These are phyloP conservation scores for Hydraecia micacea DNA, from an alignment of 2,888 invertebrate genomes.

Conservation along the genomic window DNA sequence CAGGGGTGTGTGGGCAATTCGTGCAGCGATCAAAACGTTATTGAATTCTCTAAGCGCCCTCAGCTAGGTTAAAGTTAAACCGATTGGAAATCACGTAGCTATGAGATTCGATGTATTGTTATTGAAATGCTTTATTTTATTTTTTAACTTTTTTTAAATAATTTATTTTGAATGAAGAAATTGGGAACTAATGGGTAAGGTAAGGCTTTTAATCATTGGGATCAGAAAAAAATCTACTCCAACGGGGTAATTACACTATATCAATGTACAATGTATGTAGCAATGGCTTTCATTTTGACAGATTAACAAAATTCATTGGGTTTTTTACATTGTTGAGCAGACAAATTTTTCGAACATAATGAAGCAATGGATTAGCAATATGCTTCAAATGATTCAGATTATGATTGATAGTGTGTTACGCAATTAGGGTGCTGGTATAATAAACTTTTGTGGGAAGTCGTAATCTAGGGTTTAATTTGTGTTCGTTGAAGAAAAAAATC, in stretches of 20 bases:
- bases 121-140: slow-evolving; percentile 16
- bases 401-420: too few relatives aligned
- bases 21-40: slow-evolving; percentile 74
- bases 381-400: too few relatives aligned
- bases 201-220: slow-evolving; percentile 8
- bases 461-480: neutral
- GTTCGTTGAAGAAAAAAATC: neutral
- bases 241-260: neutral
- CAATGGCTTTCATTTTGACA: too few relatives aligned
- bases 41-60: slow-evolving; percentile 75
- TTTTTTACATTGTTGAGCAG: too few relatives aligned
- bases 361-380: too few relatives aligned
- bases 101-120: slow-evolving; percentile 36
- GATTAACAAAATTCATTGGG: too few relatives aligned
- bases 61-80: slow-evolving; percentile 75
- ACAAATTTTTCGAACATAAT: too few relatives aligned
- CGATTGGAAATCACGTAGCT: slow-evolving; percentile 62
- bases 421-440: too few relatives aligned
- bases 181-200: neutral
- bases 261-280: too few relatives aligned
- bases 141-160: neutral
- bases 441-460: neutral
- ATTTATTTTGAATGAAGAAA: neutral
- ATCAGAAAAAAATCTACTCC: neutral
- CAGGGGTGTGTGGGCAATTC: slow-evolving; percentile 70